Conservation (phyloP, 2,888 invertebrate genomes). For the Amaurobius ferox region DNA sequence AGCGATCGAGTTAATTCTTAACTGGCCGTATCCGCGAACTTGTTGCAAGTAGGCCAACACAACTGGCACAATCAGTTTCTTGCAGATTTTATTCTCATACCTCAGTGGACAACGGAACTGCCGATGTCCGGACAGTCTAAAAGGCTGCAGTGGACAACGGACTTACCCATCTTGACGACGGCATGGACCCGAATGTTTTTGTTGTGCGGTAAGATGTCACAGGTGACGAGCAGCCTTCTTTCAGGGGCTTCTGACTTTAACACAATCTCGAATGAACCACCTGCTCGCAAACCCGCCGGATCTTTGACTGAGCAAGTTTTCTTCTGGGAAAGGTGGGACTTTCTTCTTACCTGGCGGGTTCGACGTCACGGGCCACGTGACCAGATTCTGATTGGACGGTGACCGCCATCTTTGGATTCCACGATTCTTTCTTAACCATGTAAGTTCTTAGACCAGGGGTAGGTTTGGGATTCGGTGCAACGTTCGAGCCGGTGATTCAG, state of each 20-base stretch:
- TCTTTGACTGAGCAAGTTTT: slow-evolving; percentile 43
- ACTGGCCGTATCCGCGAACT: slow-evolving; percentile 21
- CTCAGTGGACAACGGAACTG: slow-evolving; percentile 54
- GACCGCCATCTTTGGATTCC: not conserved
- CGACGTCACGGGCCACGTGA: slow-evolving; percentile 25
- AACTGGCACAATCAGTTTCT: slow-evolving; percentile 28
- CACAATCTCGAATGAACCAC: slow-evolving; percentile 27
- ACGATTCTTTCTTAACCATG: not conserved
- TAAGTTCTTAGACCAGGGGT: not conserved
- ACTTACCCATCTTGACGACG: slow-evolving; percentile 65
- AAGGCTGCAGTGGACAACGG: not conserved
- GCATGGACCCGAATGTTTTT: slow-evolving; percentile 39
- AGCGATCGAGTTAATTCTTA: slow-evolving; percentile 32
- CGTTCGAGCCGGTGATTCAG: not conserved
- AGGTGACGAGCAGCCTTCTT: slow-evolving; percentile 2
- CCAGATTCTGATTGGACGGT: not conserved
- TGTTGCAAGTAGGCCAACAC: slow-evolving; percentile 55
- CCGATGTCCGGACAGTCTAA: slow-evolving; percentile 24
- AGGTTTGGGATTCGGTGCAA: not conserved
- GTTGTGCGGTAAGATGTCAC: slow-evolving; percentile 11
- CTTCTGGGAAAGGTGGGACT: slow-evolving; percentile 30
- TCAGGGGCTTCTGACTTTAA: not conserved
- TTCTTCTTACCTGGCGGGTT: slow-evolving; percentile 65
- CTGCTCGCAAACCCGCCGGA: slow-evolving; percentile 32
- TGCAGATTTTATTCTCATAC: slow-evolving; percentile 1